Conservation (phyloP, 2,113 vertebrate genomes). For the Halichoerus grypus region DNA sequence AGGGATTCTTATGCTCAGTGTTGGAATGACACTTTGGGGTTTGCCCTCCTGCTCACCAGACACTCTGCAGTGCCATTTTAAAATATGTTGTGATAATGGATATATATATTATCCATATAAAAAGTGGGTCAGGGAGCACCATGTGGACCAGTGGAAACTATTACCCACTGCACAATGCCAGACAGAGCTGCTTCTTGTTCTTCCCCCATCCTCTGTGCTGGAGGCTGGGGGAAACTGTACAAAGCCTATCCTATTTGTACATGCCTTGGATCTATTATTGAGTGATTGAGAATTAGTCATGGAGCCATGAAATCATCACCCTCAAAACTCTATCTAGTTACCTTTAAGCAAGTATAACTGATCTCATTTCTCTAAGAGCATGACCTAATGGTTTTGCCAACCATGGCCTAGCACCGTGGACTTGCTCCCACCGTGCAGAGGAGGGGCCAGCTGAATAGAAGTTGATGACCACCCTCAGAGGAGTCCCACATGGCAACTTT, state of each 20-base stretch:
- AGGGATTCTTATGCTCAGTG: background rate
- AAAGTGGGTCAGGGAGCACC: background rate
- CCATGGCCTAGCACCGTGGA: background rate
- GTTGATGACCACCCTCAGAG: background rate
- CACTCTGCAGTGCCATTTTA: constrained; percentile 12
- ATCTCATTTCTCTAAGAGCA: constrained; percentile 41
- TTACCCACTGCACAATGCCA: background rate
- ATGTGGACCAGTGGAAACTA: background rate
- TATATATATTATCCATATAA: background rate
- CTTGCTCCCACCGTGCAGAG: background rate
- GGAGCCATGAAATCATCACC: constrained; percentile 59
- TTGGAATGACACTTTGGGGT: background rate
- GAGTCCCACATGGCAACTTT: background rate
- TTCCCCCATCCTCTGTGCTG: background rate
- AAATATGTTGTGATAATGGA: constrained; percentile 49
- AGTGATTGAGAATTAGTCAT: constrained; percentile 44
- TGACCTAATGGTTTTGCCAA: background rate
- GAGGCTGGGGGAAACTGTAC: background rate
- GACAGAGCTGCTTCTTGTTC: constrained; percentile 35
- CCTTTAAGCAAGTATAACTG: constrained; percentile 10
- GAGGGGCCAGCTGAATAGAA: background rate
- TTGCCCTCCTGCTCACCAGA: constrained; percentile 58
- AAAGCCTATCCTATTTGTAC: background rate
- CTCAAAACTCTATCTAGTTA: constrained; percentile 9
- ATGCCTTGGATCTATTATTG: constrained; percentile 48